Evolutionary conservation across 2,888 invertebrate genomes (phyloP).

Genomic region (Protophormia terraenovae): DNA sequence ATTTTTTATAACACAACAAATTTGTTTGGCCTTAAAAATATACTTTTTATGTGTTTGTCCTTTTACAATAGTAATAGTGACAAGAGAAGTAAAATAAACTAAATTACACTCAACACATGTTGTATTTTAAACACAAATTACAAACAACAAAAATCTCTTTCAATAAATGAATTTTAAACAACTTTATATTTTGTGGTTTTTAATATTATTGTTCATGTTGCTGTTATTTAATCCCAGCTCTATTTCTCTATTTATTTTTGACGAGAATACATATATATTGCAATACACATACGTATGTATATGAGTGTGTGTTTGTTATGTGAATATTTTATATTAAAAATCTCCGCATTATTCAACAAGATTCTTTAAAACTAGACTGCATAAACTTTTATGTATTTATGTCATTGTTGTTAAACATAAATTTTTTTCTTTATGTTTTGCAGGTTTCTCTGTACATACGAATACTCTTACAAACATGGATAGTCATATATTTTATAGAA

Average conservation of each 20-base stretch:
- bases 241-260: background rate
- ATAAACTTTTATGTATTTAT: background rate
- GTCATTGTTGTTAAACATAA: background rate
- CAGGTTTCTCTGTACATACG: background rate
- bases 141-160: conserved; percentile 13
- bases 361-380: background rate
- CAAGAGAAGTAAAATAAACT: conserved; percentile 7
- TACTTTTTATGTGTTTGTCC: background rate
- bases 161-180: conserved; percentile 28
- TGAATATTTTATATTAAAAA: background rate
- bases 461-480: background rate
- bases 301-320: background rate
- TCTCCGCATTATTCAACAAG: conserved; percentile 1
- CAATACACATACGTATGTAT: too few species aligned
- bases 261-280: too few species aligned
- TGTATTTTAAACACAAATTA: conserved; percentile 5
- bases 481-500: background rate
- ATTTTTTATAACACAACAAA: background rate
- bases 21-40: conserved; percentile 31
- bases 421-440: background rate
- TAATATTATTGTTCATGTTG: background rate
- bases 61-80: background rate
- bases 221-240: background rate
- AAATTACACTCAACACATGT: conserved; percentile 34
- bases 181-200: background rate